These are phyloP conservation scores for Oreochromis mossambicus DNA, from an alignment of 2,797 vertebrate species.

Conservation along the genomic window DNA sequence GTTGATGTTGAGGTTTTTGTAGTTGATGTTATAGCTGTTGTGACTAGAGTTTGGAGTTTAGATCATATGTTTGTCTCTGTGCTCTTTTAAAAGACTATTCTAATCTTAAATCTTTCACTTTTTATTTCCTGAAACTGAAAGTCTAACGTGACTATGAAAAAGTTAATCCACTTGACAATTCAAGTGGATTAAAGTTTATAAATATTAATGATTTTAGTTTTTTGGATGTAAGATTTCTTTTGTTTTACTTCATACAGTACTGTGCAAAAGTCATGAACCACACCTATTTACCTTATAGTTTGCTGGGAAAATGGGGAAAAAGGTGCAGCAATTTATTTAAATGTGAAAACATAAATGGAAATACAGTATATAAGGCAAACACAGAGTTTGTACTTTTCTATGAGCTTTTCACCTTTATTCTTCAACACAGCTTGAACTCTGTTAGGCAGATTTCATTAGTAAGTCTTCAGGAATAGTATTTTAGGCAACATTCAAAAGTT, in stretches of 20 bases:
- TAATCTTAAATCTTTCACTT: not conserved
- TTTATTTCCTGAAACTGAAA: not conserved
- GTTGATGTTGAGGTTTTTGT: not conserved
- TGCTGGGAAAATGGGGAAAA: fast-evolving
- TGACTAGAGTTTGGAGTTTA: not conserved
- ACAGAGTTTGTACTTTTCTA: not conserved
- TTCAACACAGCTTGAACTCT: not conserved
- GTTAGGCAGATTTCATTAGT: not conserved
- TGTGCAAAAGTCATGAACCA: not conserved
- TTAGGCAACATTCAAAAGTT: not conserved
- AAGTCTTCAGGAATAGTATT: not conserved
- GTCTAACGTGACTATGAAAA: not conserved
- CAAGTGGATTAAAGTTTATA: not conserved
- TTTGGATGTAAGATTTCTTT: not conserved
- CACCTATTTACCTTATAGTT: not conserved
- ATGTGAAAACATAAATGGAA: not conserved
- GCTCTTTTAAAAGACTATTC: not conserved
- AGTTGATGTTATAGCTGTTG: not conserved
- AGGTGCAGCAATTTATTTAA: not conserved
- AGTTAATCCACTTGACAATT: not conserved
- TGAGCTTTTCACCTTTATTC: not conserved
- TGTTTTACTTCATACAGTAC: not conserved
- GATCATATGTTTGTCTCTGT: not conserved
- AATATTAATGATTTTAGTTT: not conserved
- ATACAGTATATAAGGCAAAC: not conserved